A percentile compares a stretch with the other conserved stretches of the same genome.
phyloP scores from a whole-genome alignment of 1,140 invertebrate species.

The Wiebesia pumilae region DNA sequence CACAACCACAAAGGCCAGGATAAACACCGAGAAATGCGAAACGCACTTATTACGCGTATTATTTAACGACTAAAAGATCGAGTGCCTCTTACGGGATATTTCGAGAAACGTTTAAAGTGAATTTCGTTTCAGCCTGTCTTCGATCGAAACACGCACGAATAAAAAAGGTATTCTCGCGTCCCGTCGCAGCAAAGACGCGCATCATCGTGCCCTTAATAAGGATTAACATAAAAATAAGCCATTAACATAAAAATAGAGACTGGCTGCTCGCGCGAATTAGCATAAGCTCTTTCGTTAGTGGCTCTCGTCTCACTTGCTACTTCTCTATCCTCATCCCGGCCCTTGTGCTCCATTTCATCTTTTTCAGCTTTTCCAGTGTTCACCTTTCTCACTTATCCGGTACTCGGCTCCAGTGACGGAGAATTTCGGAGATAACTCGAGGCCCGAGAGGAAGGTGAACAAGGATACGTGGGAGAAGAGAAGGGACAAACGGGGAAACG shows the following conservation, averaged over 20 bases:
- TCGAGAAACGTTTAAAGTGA: background rate
- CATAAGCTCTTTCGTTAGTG: constrained; percentile 37
- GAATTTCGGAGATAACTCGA: background rate
- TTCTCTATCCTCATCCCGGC: background rate
- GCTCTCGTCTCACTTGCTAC: constrained; percentile 22
- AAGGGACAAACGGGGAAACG: background rate
- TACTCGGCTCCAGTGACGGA: background rate
- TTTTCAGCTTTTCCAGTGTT: background rate
- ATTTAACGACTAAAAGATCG: background rate
- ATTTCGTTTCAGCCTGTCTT: background rate
- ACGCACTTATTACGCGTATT: background rate
- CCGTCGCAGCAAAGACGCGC: background rate
- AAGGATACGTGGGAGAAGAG: background rate
- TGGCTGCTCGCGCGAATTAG: constrained; percentile 35
- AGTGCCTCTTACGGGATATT: background rate
- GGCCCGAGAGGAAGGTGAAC: background rate
- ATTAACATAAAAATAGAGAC: constrained; percentile 46
- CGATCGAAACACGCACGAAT: background rate
- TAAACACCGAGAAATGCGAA: background rate
- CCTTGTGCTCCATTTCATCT: background rate
- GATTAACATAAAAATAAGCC: constrained; percentile 13
- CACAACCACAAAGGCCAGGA: background rate
- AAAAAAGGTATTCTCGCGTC: background rate
- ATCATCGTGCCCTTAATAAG: constrained; percentile 21
- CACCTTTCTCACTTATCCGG: no score